Base-by-base conservation (phyloP, 2,888 invertebrate genomes). In the Bombylius discolor region DNA sequence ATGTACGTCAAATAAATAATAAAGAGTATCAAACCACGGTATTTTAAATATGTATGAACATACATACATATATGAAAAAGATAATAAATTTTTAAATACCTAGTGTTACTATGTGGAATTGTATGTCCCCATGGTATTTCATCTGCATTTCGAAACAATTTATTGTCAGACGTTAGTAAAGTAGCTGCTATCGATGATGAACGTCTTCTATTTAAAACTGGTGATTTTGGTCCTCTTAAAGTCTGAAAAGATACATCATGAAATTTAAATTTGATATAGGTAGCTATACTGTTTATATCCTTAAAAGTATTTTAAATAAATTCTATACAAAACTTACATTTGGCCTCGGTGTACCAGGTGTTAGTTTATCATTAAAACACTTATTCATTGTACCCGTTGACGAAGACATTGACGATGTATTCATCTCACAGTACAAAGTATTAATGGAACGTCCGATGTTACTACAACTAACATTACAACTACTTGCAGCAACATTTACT, bases 181-280 rank as follows among this genome's bases (percentile, higher is more conserved):
- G 67, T 70, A 34, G 67, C 64, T 5, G 70, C 71, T 51, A 72
- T 70, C 8, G 73, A 72, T 6, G 73, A 73, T 13, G 72, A 67
- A 33, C 73, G 68, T 56, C 73, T 67, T 33, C 71, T 63, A 56
- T 65, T 66, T 12, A 72, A 55, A 31, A 71, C 66, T 14, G 73
- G 73, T 12, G 72, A 73, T 51, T 69, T 72, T 55, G 68, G 67
- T 44, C 62, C 47, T 51, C 66, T 63, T 48, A 67, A 65, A 55
- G 62, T 65, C 66, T 67, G 61, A 56, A 54, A 61, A 53, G 53
- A 52, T 52, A 11, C n/a, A 39, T 50, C 39, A 34, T 8, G 9
- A 48, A 45, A 51, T 48, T 48, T 31, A 47, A 50, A 34, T 49
- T 11, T 49, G n/a, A 49, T 12, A n/a, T 11, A 31, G 1, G 3